These are phyloP conservation scores for Capitella teleta DNA, from an alignment of 1,140 invertebrate genomes.

Conservation along the genomic window DNA sequence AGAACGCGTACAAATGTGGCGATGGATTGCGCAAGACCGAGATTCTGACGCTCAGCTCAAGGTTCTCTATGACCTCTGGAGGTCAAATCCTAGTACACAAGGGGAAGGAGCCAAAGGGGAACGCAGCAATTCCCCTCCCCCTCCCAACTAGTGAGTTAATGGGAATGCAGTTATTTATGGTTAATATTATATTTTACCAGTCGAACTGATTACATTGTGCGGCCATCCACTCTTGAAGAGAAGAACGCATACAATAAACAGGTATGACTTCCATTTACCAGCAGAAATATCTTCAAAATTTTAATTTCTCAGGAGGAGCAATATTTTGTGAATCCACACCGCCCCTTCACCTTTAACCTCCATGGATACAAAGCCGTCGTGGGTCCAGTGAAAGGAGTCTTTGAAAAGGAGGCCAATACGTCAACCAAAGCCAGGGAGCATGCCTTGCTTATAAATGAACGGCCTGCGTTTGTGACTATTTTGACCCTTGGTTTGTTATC, in stretches of 20 bases:
- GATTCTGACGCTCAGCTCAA: slow-evolving; percentile 72
- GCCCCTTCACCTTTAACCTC: slow-evolving; percentile 71
- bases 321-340: slow-evolving; percentile 70
- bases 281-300: not conserved
- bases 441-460: slow-evolving; percentile 64
- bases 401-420: slow-evolving; percentile 47
- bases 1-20: slow-evolving; percentile 56
- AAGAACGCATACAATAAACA: slow-evolving; percentile 65
- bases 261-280: slow-evolving; percentile 34
- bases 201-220: slow-evolving; percentile 48
- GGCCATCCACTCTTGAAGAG: slow-evolving; percentile 63
- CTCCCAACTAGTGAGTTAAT: not conserved
- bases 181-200: slow-evolving; percentile 15
- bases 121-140: not conserved
- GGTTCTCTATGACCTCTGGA: slow-evolving; percentile 63
- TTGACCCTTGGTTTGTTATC: slow-evolving; percentile 68
- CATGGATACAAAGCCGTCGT: slow-evolving; percentile 79
- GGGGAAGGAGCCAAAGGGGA: not conserved
- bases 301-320: slow-evolving; percentile 48
- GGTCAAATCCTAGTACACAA: slow-evolving; percentile 47
- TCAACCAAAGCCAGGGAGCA: slow-evolving; percentile 66
- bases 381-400: slow-evolving; percentile 78
- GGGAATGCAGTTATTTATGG: not conserved
- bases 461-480: slow-evolving; percentile 85
- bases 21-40: slow-evolving; percentile 89